Conservation (phyloP, 2,797 vertebrate genomes). For the Falco novaeseelandiae region DNA sequence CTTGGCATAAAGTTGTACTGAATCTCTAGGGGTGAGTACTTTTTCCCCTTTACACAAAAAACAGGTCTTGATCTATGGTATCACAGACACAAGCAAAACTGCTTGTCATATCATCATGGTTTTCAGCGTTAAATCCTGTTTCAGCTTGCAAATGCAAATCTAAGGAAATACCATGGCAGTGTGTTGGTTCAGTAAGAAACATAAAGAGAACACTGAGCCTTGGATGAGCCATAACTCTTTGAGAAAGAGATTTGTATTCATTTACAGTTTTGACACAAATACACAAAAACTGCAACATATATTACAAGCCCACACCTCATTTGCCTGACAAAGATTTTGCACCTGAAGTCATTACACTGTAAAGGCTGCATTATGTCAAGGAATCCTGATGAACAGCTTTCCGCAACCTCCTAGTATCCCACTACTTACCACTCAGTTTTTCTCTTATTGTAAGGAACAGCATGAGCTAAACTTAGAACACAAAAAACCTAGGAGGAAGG, state of each 20-base stretch:
- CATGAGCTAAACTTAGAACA: background rate
- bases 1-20: background rate
- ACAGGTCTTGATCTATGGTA: background rate
- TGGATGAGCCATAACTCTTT: background rate
- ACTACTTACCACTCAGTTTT: background rate
- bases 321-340: background rate
- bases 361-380: background rate
- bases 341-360: background rate
- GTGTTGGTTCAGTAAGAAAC: background rate
- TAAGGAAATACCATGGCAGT: background rate
- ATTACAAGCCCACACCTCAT: background rate
- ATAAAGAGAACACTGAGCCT: background rate
- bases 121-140: background rate
- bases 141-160: background rate
- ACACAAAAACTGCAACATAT: background rate
- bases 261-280: background rate
- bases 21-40: background rate
- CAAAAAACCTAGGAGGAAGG: background rate
- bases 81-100: background rate
- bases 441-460: background rate
- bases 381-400: background rate
- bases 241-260: background rate
- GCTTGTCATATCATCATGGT: background rate
- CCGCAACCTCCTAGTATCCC: background rate
- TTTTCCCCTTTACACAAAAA: background rate